Conservation (phyloP, 2,797 vertebrate genomes). For the Rhodeus uyekii region DNA sequence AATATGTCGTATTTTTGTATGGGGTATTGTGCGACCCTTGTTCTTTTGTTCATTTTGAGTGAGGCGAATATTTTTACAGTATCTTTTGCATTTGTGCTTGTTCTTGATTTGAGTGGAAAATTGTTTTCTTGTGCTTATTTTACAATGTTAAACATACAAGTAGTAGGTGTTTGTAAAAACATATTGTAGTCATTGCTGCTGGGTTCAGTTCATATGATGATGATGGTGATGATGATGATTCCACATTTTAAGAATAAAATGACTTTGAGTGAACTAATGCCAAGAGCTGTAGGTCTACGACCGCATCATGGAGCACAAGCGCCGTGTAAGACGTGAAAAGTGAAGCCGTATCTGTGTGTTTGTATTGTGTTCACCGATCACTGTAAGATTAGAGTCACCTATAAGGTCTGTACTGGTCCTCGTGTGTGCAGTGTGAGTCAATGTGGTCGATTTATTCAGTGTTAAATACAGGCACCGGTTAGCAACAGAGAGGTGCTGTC, state of each 20-base stretch:
- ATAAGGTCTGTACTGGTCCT: conserved; percentile 42
- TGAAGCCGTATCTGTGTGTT: conserved; percentile 44
- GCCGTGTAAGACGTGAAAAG: conserved; percentile 8
- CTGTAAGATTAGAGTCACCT: conserved; percentile 54
- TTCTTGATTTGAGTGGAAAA: conserved; percentile 74
- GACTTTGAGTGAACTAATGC: conserved; percentile 59
- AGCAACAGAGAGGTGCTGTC: conserved; percentile 42
- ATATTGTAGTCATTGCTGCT: conserved; percentile 79
- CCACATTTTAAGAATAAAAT: conserved; percentile 64
- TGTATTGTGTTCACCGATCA: conserved; percentile 53
- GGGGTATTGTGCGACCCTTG: conserved; percentile 84
- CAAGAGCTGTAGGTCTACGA: conserved; percentile 40
- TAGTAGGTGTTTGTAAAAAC: conserved; percentile 78
- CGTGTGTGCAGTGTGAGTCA: conserved; percentile 52
- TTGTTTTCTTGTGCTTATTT: conserved; percentile 81
- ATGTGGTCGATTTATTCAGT: conserved; percentile 56
- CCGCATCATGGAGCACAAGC: conserved; percentile 49
- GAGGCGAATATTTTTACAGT: conserved; percentile 70
- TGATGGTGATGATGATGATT: conserved; percentile 64
- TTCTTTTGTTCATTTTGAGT: conserved; percentile 80
- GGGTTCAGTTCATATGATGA: conserved; percentile 72
- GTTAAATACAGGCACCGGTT: conserved; percentile 60
- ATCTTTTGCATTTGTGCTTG: conserved; percentile 77
- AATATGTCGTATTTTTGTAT: conserved; percentile 93
- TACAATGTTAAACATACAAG: conserved; percentile 74